These are phyloP conservation scores for Syndactyla subalaris DNA, from an alignment of 2,797 vertebrate genomes.

Conservation along the genomic window DNA sequence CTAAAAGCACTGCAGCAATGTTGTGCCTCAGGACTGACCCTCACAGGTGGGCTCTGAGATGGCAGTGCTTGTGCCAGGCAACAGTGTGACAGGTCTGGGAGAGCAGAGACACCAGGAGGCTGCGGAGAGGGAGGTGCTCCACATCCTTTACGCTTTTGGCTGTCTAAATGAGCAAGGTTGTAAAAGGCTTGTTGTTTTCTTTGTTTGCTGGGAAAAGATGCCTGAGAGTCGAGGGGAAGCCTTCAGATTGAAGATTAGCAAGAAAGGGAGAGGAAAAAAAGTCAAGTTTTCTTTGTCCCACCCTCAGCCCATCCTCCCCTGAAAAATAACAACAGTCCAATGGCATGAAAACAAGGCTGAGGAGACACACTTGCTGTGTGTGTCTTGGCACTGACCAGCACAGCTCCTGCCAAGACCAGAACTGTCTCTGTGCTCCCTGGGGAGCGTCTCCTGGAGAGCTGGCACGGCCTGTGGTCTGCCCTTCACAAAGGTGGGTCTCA, in stretches of 20 bases:
- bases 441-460: background rate
- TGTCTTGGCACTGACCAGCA: slow-evolving; percentile 15
- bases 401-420: slow-evolving; percentile 21
- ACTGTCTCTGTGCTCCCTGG: background rate
- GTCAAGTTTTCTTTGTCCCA: background rate
- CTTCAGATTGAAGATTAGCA: background rate
- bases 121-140: background rate
- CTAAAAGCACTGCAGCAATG: background rate
- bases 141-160: background rate
- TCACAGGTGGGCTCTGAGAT: accelerated
- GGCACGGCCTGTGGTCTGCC: accelerated
- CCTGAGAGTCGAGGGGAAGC: background rate
- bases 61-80: background rate
- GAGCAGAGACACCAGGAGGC: background rate
- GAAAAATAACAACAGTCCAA: slow-evolving; percentile 8
- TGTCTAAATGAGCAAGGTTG: background rate
- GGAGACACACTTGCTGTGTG: background rate
- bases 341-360: background rate
- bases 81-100: background rate
- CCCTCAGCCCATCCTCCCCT: background rate
- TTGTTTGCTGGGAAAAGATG: background rate
- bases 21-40: background rate
- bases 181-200: background rate
- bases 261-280: background rate
- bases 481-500: background rate